These are phyloP conservation scores for Petrosia ficiformis DNA, from an alignment of 37 sponge, comb jelly and placozoan species.

Conservation along the genomic window DNA sequence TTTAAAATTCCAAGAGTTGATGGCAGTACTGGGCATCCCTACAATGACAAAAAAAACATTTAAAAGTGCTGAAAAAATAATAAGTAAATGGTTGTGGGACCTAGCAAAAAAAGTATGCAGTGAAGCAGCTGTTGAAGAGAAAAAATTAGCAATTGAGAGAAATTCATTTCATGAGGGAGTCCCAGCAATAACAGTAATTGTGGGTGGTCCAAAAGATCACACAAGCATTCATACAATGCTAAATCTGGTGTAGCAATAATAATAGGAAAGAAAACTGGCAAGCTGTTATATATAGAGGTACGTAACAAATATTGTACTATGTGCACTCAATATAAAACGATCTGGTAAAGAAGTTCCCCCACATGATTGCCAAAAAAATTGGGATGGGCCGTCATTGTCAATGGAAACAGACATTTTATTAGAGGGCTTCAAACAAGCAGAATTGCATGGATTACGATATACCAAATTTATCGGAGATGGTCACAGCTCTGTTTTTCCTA, in stretches of 20 bases:
- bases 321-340: constrained; percentile 2
- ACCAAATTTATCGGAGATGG: constrained; percentile 23
- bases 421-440: constrained; percentile 1
- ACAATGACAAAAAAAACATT: constrained; percentile 19
- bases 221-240: constrained; percentile 47
- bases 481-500: constrained; percentile 18
- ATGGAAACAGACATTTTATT: constrained; percentile 8
- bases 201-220: constrained; percentile 59
- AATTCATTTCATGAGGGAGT: constrained; percentile 29
- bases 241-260: constrained; percentile 28
- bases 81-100: constrained; percentile 1
- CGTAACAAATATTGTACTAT: constrained; percentile 28
- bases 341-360: not conserved
- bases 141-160: constrained; percentile 26
- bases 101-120: not conserved
- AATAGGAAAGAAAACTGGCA: constrained; percentile 19
- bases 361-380: constrained; percentile 10
- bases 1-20: not conserved
- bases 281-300: constrained; percentile 18
- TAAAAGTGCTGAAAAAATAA: constrained; percentile 4
- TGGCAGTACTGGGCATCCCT: constrained; percentile 18
- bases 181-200: constrained; percentile 50
- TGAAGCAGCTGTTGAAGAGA: constrained; percentile 31
- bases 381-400: constrained; percentile 2
- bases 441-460: constrained; percentile 20